Evolutionary conservation across 2,888 invertebrate species (phyloP), one percentile per base, ranked within the genome.

Genomic region (Chrysina gloriosa): DNA sequence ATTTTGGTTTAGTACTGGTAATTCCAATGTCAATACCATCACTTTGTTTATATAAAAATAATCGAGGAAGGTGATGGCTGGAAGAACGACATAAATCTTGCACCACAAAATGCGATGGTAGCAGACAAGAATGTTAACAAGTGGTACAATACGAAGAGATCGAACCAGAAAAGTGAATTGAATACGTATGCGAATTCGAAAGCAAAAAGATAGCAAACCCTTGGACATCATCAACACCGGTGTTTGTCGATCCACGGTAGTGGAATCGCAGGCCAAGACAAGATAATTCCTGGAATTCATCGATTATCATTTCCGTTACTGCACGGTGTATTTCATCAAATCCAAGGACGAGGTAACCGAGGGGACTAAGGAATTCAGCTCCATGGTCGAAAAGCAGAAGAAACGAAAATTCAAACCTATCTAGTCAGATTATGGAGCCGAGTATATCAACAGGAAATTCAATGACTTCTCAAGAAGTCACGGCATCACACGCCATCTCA

Each of bases 201-300:
- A n/a, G n/a, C n/a, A n/a, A n/a, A 56, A 69, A 19, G 56, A 48
- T 16, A 23, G 58, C n/a, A 29, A 72, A 6, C 3, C 70, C 9
- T 42, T 76, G 19, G 71, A 75, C 16, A 65, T 75, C 5, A 69
- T 76, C 2, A 74, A 76, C 42, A 66, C 71, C 1, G 74, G 73
- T 42, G 69, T 75, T 0, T 72, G 68, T 39, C 73, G 76, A 0
- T 74, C 77, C 0, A 70, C 71, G 67, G 27, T 56, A 16, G 34
- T 42, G 1, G 52, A 64, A 34, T 65, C 71, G 7, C 2, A 9
- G 19, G 69, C 67, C 19, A 69, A 66, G 50, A 61, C 73, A 16
- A 67, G 45, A 66, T 76, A 74, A 63, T 73, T 73, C 36, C 52
- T 75, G 0, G 69, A 70, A 42, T 76, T 78, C 45, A 75, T 77